Percentiles rank a stretch among this genome's conserved stretches.
Conservation (phyloP, 2,797 vertebrate genomes). For the Thaleichthys pacificus region DNA sequence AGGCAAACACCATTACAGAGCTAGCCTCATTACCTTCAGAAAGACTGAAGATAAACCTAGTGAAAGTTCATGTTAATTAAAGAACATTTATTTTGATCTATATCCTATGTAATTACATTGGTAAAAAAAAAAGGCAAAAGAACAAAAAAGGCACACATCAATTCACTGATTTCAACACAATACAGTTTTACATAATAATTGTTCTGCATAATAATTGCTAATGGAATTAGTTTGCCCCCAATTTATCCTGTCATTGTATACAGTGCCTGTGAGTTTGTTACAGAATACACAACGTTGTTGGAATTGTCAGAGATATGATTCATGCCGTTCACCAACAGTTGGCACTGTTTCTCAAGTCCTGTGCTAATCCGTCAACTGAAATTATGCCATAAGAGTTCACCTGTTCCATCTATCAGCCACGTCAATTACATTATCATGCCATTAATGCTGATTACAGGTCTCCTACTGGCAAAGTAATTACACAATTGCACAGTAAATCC, state of each 20-base stretch:
- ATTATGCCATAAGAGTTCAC: constrained; percentile 44
- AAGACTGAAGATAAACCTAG: neutral
- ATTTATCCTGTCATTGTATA: neutral
- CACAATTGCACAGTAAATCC: constrained; percentile 58
- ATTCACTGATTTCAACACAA: neutral
- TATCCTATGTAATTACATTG: neutral
- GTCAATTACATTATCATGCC: constrained; percentile 60
- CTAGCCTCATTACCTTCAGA: constrained; percentile 12
- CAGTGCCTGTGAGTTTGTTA: neutral
- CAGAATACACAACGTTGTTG: neutral
- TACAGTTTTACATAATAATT: neutral
- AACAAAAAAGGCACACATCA: neutral
- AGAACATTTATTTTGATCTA: neutral
- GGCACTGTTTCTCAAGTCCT: constrained; percentile 46
- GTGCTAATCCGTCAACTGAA: constrained; percentile 22
- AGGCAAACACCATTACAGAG: constrained; percentile 16
- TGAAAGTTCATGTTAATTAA: neutral
- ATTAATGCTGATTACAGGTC: constrained; percentile 54
- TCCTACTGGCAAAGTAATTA: constrained; percentile 24
- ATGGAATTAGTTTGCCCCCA: neutral
- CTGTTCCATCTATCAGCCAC: constrained; percentile 54
- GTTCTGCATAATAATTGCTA: neutral
- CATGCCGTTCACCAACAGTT: constrained; percentile 42
- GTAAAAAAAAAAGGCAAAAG: too few relatives aligned
- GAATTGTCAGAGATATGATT: neutral